Base-by-base conservation (phyloP, 2,113 vertebrate species). In the Setophaga kirtlandii region DNA sequence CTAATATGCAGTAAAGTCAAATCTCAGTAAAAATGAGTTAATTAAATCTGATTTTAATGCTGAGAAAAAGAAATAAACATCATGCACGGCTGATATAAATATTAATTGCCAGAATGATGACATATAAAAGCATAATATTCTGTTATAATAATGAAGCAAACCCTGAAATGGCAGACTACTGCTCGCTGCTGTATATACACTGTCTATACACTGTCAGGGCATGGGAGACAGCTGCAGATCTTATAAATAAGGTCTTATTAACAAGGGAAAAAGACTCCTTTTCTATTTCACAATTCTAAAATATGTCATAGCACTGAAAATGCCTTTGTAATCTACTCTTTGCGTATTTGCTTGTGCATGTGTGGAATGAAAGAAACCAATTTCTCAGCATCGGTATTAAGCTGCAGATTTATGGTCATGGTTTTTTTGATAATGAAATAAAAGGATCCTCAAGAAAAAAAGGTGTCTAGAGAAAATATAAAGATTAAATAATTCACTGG, bases 11-110 rank as follows among this genome's bases (percentile, higher is more conserved):
- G 56, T 89, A 62, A 93, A 94, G 35, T 83, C 14, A 93, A 92
- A 93, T 94, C 92, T 93, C 53, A 93, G 84, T 93, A 68, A 93
- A 96, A 97, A 94, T 91, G 30, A 90, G 65, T 94, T 96, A 96
- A 95, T 96, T 95, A 86, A 88, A 75, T 90, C 86, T 31, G 67
- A 62, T 80, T 93, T 91, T 89, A 91, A 73, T 88, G 41, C 59
- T 95, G 69, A 94, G 79, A 67, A 94, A 89, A 91, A 91, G 56
- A 93, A 96, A 93, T 76, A 79, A 90, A 39, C 74, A 88, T 56
- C 31, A 62, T 88, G 68, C 74, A 90, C 59, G 53, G 74, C 46
- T 94, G 80, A 89, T 91, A 87, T 55, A 91, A 94, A 89, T 96
- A 97, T 96, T 95, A 96, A 91, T 95, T 87, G 30, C 85, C 52